phyloP scores from a whole-genome alignment of 2,797 vertebrate genomes.

The Poeciliopsis presidionis region DNA sequence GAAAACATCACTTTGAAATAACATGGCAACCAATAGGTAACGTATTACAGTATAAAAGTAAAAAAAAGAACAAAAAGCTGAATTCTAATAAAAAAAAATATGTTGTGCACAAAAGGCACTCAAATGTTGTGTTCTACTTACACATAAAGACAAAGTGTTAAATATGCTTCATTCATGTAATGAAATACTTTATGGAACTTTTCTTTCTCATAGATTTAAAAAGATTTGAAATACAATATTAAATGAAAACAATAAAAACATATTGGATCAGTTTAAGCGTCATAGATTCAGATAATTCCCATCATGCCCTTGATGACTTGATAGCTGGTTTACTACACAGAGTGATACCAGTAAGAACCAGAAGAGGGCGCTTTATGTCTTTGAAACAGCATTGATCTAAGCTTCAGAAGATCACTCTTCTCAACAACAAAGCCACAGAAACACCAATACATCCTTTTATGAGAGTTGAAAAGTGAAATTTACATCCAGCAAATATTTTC shows the following conservation, averaged over 20 bases:
- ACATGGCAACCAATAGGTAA: conserved; percentile 63
- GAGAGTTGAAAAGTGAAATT: conserved; percentile 22
- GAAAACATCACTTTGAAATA: conserved; percentile 61
- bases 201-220: conserved; percentile 35
- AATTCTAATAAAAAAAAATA: conserved; percentile 75
- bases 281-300: conserved; percentile 20
- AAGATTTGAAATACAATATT: conserved; percentile 43
- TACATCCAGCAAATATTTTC: conserved; percentile 31
- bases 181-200: conserved; percentile 60
- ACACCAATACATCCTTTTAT: conserved; percentile 12
- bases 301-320: conserved; percentile 28
- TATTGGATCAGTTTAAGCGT: conserved; percentile 18
- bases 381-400: conserved; percentile 37
- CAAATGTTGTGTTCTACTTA: conserved; percentile 68
- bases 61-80: conserved; percentile 71
- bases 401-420: conserved; percentile 24
- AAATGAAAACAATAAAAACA: conserved; percentile 17
- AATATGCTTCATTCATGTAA: conserved; percentile 55
- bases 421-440: conserved; percentile 9
- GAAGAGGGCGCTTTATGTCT: conserved; percentile 53
- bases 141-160: conserved; percentile 65
- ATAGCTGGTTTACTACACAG: conserved; percentile 14
- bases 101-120: conserved; percentile 91
- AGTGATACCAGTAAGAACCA: conserved; percentile 56
- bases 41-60: conserved; percentile 65